A percentile compares a stretch with the other conserved stretches of the same genome.
These are phyloP conservation scores for Notolepis coatsorum DNA, from an alignment of 2,797 vertebrate genomes.

Conservation along the genomic window DNA sequence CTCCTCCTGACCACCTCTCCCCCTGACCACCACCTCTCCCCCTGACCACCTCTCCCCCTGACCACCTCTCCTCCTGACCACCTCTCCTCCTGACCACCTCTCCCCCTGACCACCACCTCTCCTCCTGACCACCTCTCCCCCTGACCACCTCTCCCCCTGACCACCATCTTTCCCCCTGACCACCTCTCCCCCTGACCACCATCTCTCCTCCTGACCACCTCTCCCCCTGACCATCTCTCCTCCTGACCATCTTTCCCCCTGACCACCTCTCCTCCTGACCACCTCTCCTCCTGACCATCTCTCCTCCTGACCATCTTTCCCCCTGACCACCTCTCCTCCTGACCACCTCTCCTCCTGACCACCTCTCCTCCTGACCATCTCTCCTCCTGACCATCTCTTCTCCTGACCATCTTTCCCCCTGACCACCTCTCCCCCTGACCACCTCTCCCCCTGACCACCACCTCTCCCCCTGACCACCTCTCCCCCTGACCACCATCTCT, in stretches of 20 bases:
- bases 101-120: no score
- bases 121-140: background rate
- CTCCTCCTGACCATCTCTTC: background rate
- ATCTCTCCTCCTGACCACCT: no score
- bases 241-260: background rate
- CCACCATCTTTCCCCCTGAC: background rate
- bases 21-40: background rate
- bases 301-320: background rate
- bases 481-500: no score
- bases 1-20: background rate
- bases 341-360: no score
- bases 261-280: background rate
- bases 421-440: background rate
- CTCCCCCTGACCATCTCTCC: no score
- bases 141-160: background rate
- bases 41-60: background rate
- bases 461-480: no score
- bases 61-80: no score
- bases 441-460: background rate
- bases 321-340: background rate
- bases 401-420: background rate
- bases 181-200: no score
- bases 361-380: no score
- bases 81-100: no score
- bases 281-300: background rate